phyloP scores from a whole-genome alignment of 2,113 vertebrate genomes.

The Rutilus rutilus region DNA sequence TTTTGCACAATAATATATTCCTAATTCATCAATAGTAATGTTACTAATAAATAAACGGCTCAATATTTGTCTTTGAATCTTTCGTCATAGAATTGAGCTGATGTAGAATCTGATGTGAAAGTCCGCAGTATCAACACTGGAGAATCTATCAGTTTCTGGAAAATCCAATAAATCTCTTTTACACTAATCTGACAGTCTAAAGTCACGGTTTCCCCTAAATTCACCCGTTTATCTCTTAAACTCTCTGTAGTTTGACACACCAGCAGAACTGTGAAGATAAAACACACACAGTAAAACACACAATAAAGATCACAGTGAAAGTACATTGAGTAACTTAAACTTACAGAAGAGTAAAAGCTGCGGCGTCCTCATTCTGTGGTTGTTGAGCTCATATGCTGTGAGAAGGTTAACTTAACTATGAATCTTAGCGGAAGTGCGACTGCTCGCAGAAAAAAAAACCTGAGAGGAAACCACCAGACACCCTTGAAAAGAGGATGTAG shows the following conservation, averaged over 20 bases:
- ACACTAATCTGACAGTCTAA: conserved; percentile 20
- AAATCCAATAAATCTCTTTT: conserved; percentile 15
- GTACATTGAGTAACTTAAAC: background rate
- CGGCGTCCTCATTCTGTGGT: background rate
- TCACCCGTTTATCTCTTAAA: conserved; percentile 24
- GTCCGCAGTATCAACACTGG: conserved; percentile 13
- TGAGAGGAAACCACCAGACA: background rate
- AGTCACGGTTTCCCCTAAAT: conserved; percentile 47
- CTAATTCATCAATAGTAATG: conserved; percentile 9
- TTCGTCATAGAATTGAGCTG: rapidly evolving
- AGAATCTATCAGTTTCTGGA: conserved; percentile 10
- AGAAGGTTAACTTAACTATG: background rate
- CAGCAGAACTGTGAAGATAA: conserved; percentile 29
- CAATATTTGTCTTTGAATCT: background rate
- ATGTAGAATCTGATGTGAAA: rapidly evolving
- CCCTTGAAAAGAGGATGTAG: background rate
- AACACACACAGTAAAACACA: background rate
- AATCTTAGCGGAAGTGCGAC: background rate
- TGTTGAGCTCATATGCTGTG: background rate
- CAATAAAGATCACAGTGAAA: background rate
- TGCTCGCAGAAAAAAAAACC: background rate
- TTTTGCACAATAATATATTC: conserved; percentile 38
- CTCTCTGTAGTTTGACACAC: conserved; percentile 22
- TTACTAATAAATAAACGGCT: conserved; percentile 36
- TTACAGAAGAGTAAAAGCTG: conserved; percentile 1